Percentiles rank a stretch among this genome's conserved stretches.
Evolutionary conservation across 2,113 vertebrate species (phyloP).

Genomic region (Lepus europaeus): DNA sequence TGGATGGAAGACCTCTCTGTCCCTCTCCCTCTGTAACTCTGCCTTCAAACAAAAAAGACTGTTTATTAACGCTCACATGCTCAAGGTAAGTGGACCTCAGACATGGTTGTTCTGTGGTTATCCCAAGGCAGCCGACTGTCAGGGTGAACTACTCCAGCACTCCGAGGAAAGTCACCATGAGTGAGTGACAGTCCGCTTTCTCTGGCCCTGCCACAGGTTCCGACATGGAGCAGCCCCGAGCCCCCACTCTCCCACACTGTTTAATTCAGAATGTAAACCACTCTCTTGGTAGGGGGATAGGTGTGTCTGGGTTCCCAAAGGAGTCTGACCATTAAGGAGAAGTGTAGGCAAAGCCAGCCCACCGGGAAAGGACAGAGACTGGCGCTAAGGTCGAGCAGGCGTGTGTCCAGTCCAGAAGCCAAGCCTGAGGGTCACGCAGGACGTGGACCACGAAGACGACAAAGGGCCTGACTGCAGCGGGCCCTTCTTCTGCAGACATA

Average conservation of each 20-base stretch:
- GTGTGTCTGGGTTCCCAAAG: background rate
- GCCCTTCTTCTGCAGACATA: background rate
- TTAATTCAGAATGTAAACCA: background rate
- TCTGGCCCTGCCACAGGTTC: background rate
- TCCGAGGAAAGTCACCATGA: background rate
- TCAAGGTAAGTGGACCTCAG: background rate
- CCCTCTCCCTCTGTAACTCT: too few relatives aligned
- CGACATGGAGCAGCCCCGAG: background rate
- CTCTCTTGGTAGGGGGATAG: background rate
- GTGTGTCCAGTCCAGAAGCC: too few relatives aligned
- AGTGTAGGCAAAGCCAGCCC: background rate
- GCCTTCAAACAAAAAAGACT: too few relatives aligned
- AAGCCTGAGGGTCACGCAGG: background rate
- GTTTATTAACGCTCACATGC: background rate
- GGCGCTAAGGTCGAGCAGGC: background rate
- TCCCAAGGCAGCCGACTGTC: background rate
- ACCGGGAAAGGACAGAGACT: background rate
- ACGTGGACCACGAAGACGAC: background rate
- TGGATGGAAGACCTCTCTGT: too few relatives aligned
- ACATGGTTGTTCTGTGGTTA: background rate
- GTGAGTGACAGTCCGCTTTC: background rate
- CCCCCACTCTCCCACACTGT: background rate
- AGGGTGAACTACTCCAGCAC: background rate
- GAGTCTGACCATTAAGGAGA: conserved; percentile 7
- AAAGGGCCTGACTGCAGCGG: background rate